Percentiles rank a stretch among this genome's conserved stretches.
Conservation (phyloP, 2,888 invertebrate species). For the Myopa testacea region DNA sequence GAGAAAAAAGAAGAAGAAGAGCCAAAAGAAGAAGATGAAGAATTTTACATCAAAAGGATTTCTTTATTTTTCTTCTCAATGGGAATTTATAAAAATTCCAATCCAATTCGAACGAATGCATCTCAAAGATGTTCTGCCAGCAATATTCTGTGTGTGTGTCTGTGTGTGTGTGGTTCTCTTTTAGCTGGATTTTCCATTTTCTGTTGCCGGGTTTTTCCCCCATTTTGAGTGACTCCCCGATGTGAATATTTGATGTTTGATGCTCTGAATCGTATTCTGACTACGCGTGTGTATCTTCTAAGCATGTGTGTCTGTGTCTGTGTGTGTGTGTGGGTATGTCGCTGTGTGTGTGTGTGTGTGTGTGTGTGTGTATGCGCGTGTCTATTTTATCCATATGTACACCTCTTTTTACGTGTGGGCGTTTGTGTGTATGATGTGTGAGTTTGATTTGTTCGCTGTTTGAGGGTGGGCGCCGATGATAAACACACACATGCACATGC, state of each 20-base stretch:
- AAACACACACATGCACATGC: not conserved
- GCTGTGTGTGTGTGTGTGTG: not conserved
- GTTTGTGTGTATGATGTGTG: not conserved
- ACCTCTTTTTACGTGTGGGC: not conserved
- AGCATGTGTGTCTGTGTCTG: not conserved
- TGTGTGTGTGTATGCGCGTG: not conserved
- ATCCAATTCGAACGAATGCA: slow-evolving; percentile 18
- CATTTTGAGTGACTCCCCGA: not conserved
- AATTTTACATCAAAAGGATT: not conserved
- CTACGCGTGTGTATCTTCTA: not conserved
- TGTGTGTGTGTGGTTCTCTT: not conserved
- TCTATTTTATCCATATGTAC: not conserved
- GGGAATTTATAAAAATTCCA: slow-evolving; percentile 25
- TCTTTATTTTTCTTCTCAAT: not conserved
- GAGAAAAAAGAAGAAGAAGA: too few species aligned
- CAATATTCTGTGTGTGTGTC: not conserved
- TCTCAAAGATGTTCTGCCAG: slow-evolving; percentile 21
- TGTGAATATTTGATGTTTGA: too few species aligned
- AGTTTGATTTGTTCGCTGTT: not conserved
- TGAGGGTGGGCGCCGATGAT: slow-evolving; percentile 13
- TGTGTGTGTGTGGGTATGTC: not conserved
- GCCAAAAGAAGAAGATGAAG: not conserved
- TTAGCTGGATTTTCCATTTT: slow-evolving; percentile 5
- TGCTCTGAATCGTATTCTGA: not conserved
- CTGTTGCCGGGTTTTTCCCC: not conserved